These are phyloP conservation scores for Arrhamphus sclerolepis DNA, from an alignment of 2,797 vertebrate species.

Conservation along the genomic window DNA sequence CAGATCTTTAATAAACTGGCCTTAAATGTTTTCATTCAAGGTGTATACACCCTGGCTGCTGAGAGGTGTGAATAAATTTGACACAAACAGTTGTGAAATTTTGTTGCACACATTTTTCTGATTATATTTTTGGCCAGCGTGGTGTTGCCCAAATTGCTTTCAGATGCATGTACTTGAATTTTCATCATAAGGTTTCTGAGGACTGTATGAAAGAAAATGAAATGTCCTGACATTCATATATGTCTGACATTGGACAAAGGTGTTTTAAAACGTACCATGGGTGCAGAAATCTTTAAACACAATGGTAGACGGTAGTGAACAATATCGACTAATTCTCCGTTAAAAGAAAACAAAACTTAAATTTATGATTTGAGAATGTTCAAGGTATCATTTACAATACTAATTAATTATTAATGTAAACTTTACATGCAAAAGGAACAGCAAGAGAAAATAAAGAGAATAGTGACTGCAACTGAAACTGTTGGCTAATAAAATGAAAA, in stretches of 20 bases:
- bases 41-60: slow-evolving; percentile 24
- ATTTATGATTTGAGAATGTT: not conserved
- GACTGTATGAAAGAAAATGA: slow-evolving; percentile 8
- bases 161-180: slow-evolving; percentile 5
- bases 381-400: slow-evolving; percentile 15
- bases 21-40: slow-evolving; percentile 46
- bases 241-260: slow-evolving; percentile 17
- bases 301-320: no score
- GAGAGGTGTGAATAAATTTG: slow-evolving; percentile 26
- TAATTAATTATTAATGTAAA: slow-evolving; percentile 15
- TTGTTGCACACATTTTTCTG: slow-evolving; percentile 29
- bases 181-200: slow-evolving; percentile 13
- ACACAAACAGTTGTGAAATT: slow-evolving; percentile 11
- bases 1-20: slow-evolving; percentile 18
- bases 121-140: slow-evolving; percentile 18
- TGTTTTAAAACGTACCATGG: slow-evolving; percentile 8
- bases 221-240: slow-evolving; percentile 3
- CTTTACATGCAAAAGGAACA: slow-evolving; percentile 15
- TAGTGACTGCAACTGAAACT: slow-evolving; percentile 12
- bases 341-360: slow-evolving; percentile 29
- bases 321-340: slow-evolving; percentile 39
- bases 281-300: slow-evolving; percentile 29
- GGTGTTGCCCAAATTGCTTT: slow-evolving; percentile 15
- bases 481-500: slow-evolving; percentile 22
- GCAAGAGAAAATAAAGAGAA: slow-evolving; percentile 3